A percentile compares a stretch with the other conserved stretches of the same genome.
These are phyloP conservation scores for Heliothis virescens DNA, from an alignment of 1,140 invertebrate species.

Conservation along the genomic window DNA sequence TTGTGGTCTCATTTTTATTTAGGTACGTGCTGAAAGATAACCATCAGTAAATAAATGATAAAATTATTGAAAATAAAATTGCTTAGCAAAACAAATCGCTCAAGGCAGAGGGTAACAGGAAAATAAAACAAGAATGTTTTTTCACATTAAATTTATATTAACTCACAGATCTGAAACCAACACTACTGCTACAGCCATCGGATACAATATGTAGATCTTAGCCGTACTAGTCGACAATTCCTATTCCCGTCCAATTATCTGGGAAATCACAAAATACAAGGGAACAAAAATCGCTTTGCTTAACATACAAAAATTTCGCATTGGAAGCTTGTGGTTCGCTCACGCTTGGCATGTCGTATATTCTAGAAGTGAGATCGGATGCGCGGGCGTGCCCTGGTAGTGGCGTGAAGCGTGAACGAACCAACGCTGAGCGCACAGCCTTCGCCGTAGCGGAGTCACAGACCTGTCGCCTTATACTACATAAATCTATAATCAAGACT, in stretches of 20 bases:
- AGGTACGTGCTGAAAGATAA: no score
- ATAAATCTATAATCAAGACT: conserved; percentile 76
- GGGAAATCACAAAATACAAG: conserved; percentile 36
- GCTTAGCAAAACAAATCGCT: conserved; percentile 67
- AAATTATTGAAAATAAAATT: conserved; percentile 16
- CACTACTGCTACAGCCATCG: conserved; percentile 52
- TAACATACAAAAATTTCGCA: conserved; percentile 47
- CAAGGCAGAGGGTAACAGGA: conserved; percentile 53
- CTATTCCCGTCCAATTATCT: conserved; percentile 35
- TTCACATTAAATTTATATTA: conserved; percentile 85
- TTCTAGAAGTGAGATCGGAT: neutral
- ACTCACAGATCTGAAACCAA: conserved; percentile 79
- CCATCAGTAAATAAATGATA: no score
- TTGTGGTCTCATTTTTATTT: no score
- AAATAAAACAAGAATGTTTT: conserved; percentile 82
- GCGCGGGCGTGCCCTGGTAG: no score
- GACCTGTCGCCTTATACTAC: conserved; percentile 80
- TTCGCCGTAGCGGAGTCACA: conserved; percentile 77
- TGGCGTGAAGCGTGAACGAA: conserved; percentile 56
- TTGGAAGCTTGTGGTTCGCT: conserved; percentile 34
- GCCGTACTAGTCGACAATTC: neutral
- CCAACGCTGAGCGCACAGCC: conserved; percentile 69
- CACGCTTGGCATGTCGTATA: conserved; percentile 2
- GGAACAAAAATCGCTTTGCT: conserved; percentile 33
- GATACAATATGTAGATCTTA: conserved; percentile 27